phyloP scores from a whole-genome alignment of 2,888 invertebrate genomes.

The Spisula subtruncata region DNA sequence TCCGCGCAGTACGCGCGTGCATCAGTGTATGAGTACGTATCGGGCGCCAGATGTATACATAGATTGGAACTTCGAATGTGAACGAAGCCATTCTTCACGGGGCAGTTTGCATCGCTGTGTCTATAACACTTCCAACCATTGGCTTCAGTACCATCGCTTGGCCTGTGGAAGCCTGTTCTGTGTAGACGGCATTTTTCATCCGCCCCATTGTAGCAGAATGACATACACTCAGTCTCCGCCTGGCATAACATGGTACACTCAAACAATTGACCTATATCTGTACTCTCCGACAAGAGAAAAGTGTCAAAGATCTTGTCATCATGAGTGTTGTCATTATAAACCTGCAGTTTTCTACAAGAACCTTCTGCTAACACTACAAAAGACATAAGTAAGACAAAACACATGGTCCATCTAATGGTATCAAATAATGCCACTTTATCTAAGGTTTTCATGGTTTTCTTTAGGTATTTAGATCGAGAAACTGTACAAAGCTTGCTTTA shows the following conservation, averaged over 20 bases:
- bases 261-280: not conserved
- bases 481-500: too few species aligned
- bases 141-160: not conserved
- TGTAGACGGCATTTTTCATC: not conserved
- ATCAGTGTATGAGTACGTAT: not conserved
- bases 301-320: not conserved
- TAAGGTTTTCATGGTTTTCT: too few species aligned
- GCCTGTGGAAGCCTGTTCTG: not conserved
- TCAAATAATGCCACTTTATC: too few species aligned
- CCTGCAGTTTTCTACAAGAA: not conserved
- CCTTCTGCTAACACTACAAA: not conserved
- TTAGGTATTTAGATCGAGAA: too few species aligned
- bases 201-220: not conserved
- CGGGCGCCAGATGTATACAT: not conserved
- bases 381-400: not conserved
- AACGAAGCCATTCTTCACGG: not conserved
- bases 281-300: not conserved
- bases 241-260: not conserved
- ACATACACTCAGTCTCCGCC: not conserved
- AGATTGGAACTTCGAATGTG: not conserved
- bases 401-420: too few species aligned
- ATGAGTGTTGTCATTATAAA: not conserved
- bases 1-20: not conserved
- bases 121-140: slow-evolving; percentile 4
- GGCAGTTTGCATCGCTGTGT: not conserved